These are phyloP conservation scores for Tethya wilhelma DNA, from an alignment of 37 sponge, comb jelly and placozoan genomes.

Conservation along the genomic window DNA sequence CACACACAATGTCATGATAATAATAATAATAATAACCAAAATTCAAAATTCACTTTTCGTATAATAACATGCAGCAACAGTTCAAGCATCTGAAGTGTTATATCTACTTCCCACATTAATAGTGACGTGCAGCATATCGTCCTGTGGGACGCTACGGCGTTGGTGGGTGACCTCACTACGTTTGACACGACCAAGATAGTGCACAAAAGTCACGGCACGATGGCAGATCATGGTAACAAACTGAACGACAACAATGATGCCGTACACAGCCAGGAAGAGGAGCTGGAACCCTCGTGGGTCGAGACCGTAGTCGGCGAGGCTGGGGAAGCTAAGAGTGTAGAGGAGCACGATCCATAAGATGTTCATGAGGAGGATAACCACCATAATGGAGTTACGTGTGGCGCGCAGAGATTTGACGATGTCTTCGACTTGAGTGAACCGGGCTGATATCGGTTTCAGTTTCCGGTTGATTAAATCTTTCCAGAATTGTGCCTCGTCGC, in stretches of 20 bases:
- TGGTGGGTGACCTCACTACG: background rate
- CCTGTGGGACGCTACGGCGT: no score
- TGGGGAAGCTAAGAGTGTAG: conserved; percentile 27
- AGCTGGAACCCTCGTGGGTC: conserved; percentile 39
- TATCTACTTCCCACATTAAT: no score
- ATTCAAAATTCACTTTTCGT: no score
- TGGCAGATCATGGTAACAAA: conserved; percentile 66
- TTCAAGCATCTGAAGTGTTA: no score
- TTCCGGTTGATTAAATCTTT: background rate
- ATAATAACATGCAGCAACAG: no score
- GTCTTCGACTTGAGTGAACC: conserved; percentile 37
- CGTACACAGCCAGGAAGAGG: conserved; percentile 63
- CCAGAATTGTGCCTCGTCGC: conserved; percentile 62
- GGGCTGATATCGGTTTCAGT: conserved; percentile 44
- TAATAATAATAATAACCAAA: no score
- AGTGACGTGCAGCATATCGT: no score
- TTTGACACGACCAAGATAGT: conserved; percentile 54
- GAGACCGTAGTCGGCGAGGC: conserved; percentile 23
- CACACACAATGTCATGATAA: no score
- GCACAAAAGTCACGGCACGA: conserved; percentile 61
- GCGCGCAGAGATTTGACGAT: conserved; percentile 38
- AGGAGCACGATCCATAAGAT: conserved; percentile 75
- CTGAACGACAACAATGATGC: conserved; percentile 57
- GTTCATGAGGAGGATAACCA: conserved; percentile 63
- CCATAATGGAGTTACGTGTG: conserved; percentile 55